Percentiles rank a stretch among this genome's conserved stretches.
Conservation (phyloP, 2,888 invertebrate genomes). For the Trichacis sp. region DNA sequence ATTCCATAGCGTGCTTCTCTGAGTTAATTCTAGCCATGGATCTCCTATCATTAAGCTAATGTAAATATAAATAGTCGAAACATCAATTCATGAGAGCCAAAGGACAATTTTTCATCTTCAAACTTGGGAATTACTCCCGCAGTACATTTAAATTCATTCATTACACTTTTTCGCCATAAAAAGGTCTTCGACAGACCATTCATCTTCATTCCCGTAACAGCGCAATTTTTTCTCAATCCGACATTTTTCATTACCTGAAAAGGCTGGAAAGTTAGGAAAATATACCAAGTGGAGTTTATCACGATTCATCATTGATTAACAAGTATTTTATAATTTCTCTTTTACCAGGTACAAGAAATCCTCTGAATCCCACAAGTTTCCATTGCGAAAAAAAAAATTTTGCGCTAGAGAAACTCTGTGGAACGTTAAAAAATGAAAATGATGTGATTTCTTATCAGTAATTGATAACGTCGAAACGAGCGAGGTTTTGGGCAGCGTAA, state of each 20-base stretch:
- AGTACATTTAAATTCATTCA: too few relatives aligned
- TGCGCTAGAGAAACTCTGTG: too few relatives aligned
- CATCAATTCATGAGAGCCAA: constrained; percentile 14
- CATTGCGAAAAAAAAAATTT: too few relatives aligned
- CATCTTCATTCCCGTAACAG: too few relatives aligned
- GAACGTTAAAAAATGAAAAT: background rate
- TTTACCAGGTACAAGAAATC: background rate
- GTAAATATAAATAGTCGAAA: constrained; percentile 10
- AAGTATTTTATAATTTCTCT: background rate
- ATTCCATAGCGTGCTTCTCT: constrained; percentile 63
- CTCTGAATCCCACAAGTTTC: too few relatives aligned
- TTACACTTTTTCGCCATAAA: too few relatives aligned
- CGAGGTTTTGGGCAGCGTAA: too few relatives aligned
- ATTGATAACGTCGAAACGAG: too few relatives aligned
- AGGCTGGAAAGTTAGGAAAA: background rate
- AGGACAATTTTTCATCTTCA: constrained; percentile 18
- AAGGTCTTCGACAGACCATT: too few relatives aligned
- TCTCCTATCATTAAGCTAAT: constrained; percentile 17
- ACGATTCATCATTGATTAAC: background rate
- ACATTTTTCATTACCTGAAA: background rate
- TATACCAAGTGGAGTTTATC: background rate
- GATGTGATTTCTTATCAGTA: too few relatives aligned
- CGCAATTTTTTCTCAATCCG: too few relatives aligned
- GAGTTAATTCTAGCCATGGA: constrained; percentile 56
- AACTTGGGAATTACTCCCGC: constrained; percentile 9